Base-by-base conservation (phyloP, 2,888 invertebrate species). In the Stenchaetothrips biformis region DNA sequence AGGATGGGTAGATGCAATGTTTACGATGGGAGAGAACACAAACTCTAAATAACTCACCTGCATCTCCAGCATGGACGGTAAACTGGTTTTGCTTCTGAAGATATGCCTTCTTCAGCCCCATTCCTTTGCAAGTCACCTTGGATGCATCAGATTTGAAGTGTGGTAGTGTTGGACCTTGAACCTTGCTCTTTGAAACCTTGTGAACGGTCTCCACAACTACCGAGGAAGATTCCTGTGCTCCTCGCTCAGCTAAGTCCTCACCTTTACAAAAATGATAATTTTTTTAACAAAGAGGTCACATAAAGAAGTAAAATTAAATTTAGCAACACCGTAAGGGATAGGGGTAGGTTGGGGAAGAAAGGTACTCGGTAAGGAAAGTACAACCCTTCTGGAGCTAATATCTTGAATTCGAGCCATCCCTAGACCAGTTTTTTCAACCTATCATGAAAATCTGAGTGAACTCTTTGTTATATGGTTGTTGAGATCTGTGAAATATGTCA, bases 101-200 rank as follows among this genome's bases (percentile, higher is more conserved):
- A 85, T 95, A 96, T 21, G 98, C 99, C 87, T 95, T 97, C 89
- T 97, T 96, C 84, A 99, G 88, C 0, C 99, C 99, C 92, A 96
- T 94, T 82, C 99, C 99, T 88, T 97, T 97, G 85, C 94, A 94
- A 80, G 91, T 90, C 74, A 98, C 96, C 88, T 96, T 96, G 78
- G 90, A 89, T 48, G 98, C 96, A 86, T 99, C 97, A 13, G 98
- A 98, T 87, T 94, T 95, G 89, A 98, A 96, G 84, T 91, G 90
- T 0, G 97, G 96, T 84, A 96, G 89, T 79, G 94, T 90, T n/a
- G 93, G 92, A 2, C 93, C 92, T 80, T 90, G 89, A 84, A 91
- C 92, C 84, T 90, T 91, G 37, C 88, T 85, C 87, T 95, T 95
- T 37, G 94, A 91, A 18, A 93, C 89, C 88, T 96, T 97, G 84